Conservation (phyloP, 2,888 invertebrate species). For the Lamproptera curius region DNA sequence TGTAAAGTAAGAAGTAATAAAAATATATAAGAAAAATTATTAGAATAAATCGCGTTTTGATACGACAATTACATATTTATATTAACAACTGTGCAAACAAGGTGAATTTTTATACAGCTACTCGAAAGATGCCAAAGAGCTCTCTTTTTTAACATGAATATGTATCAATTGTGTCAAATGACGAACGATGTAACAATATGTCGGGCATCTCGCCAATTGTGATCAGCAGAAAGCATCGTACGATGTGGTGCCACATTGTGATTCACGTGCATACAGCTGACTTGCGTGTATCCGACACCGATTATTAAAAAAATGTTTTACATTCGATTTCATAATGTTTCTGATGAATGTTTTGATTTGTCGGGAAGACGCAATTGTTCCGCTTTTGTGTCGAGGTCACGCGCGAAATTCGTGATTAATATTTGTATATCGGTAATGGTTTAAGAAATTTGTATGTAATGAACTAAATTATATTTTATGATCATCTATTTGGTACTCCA, state of each 20-base stretch:
- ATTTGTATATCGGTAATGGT: not conserved
- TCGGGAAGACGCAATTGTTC: slow-evolving; percentile 23
- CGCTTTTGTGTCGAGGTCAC: not conserved
- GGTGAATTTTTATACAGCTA: too few species aligned
- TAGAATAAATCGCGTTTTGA: too few species aligned
- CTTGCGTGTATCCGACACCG: slow-evolving; percentile 5
- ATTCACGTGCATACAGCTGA: slow-evolving; percentile 15
- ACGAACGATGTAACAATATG: slow-evolving; percentile 29
- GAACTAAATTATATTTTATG: not conserved
- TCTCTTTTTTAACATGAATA: too few species aligned
- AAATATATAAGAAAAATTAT: too few species aligned
- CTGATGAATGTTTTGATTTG: slow-evolving; percentile 4
- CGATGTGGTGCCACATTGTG: slow-evolving; percentile 19
- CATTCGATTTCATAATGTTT: slow-evolving; percentile 7
- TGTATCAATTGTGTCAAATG: slow-evolving; percentile 26
- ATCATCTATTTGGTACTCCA: too few species aligned
- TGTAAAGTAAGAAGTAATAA: too few species aligned
- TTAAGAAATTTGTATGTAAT: not conserved
- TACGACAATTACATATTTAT: too few species aligned
- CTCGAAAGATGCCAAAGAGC: too few species aligned
- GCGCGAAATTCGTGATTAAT: not conserved
- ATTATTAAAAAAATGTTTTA: not conserved
- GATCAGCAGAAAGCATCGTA: slow-evolving; percentile 22
- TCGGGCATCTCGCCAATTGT: slow-evolving; percentile 21
- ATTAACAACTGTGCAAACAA: too few species aligned